Conservation (phyloP, 2,888 invertebrate genomes). For the Mythimna ferrago region DNA sequence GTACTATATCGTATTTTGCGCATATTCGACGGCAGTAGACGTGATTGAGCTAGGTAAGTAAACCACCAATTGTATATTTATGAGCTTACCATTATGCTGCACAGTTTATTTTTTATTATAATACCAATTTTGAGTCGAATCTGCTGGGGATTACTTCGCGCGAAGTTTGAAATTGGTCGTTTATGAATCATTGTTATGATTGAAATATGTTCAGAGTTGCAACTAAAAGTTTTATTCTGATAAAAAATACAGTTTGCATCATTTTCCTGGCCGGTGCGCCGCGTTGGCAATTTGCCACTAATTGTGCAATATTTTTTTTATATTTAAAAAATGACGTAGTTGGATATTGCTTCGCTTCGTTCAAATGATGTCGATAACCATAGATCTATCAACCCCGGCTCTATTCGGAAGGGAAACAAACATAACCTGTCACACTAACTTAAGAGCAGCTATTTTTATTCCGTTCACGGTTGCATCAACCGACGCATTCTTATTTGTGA, state of each 20-base stretch:
- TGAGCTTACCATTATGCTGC: slow-evolving; percentile 83
- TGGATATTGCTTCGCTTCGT: slow-evolving; percentile 31
- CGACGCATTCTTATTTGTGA: slow-evolving; percentile 33
- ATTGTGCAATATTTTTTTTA: slow-evolving; percentile 53
- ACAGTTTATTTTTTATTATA: slow-evolving; percentile 63
- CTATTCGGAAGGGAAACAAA: slow-evolving; percentile 12
- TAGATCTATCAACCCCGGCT: slow-evolving; percentile 33
- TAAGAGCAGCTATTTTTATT: slow-evolving; percentile 41
- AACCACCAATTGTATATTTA: slow-evolving; percentile 89
- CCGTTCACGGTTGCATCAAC: slow-evolving; percentile 30
- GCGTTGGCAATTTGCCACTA: slow-evolving; percentile 56
- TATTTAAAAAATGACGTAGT: slow-evolving; percentile 37
- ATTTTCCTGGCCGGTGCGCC: slow-evolving; percentile 29
- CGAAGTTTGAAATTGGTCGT: slow-evolving; percentile 47
- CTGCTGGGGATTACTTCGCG: slow-evolving; percentile 58
- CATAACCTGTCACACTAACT: slow-evolving; percentile 41
- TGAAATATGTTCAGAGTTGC: slow-evolving; percentile 48
- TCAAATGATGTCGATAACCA: slow-evolving; percentile 40
- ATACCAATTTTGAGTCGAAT: slow-evolving; percentile 51
- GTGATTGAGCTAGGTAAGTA: slow-evolving; percentile 85
- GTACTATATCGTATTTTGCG: slow-evolving; percentile 79
- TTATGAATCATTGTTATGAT: slow-evolving; percentile 50
- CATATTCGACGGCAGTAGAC: slow-evolving; percentile 81
- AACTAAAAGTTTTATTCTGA: slow-evolving; percentile 29
- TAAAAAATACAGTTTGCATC: slow-evolving; percentile 41